These are phyloP conservation scores for Nerophis ophidion DNA, from an alignment of 2,113 vertebrate species.

Conservation along the genomic window DNA sequence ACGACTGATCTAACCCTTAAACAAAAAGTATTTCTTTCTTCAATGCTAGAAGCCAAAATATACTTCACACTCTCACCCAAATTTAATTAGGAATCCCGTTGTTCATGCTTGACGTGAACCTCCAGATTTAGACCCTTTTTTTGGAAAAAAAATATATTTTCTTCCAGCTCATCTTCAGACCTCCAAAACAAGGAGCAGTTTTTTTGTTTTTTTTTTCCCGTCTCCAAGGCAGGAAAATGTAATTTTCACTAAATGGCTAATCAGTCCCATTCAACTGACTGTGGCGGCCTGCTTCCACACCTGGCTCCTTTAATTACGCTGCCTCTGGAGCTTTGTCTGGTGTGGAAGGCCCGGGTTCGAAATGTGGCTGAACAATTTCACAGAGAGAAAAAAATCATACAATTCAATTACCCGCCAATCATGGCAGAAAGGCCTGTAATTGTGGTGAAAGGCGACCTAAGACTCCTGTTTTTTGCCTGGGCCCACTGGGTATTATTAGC, in stretches of 20 bases:
- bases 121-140: conserved; percentile 24
- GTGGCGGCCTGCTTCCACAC: conserved; percentile 65
- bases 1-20: too few species aligned
- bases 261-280: conserved; percentile 74
- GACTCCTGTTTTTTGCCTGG: conserved; percentile 27
- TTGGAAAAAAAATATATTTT: conserved; percentile 47
- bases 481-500: conserved; percentile 45
- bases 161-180: conserved; percentile 64
- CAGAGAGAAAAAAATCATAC: conserved; percentile 64
- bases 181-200: conserved; percentile 57
- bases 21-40: neutral
- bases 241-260: conserved; percentile 75
- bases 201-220: conserved; percentile 59
- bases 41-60: neutral
- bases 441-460: conserved; percentile 68
- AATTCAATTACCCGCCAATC: conserved; percentile 79
- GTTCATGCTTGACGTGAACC: conserved; percentile 27
- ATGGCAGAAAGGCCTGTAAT: conserved; percentile 77
- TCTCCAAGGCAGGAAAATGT: conserved; percentile 68
- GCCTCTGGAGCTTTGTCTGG: conserved; percentile 67
- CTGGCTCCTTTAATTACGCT: conserved; percentile 77
- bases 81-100: conserved; percentile 13
- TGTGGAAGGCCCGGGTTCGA: conserved; percentile 63
- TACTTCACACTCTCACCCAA: too few species aligned
- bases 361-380: conserved; percentile 69